Evolutionary conservation across 2,113 vertebrate genomes (phyloP).

Genomic region (Polyodon spathula): DNA sequence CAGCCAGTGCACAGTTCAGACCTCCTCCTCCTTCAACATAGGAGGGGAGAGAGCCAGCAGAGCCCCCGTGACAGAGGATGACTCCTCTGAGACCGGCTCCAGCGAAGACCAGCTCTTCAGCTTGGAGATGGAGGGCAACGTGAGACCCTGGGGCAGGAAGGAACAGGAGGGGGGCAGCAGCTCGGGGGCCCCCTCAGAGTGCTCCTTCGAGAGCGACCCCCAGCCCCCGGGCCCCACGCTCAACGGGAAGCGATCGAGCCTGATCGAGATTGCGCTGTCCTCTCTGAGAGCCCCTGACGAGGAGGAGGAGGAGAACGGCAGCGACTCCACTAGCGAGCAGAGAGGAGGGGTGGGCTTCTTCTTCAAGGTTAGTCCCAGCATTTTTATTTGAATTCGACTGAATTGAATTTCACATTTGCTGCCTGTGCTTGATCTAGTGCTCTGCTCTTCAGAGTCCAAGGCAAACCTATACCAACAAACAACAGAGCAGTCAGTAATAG

Average conservation of each 20-base stretch:
- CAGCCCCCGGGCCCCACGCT: slow-evolving; percentile 31
- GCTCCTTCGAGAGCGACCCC: slow-evolving; percentile 64
- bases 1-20: slow-evolving; percentile 71
- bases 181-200: slow-evolving; percentile 61
- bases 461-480: too few species aligned
- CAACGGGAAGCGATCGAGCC: slow-evolving; percentile 57
- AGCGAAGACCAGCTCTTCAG: slow-evolving; percentile 48
- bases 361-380: slow-evolving; percentile 49
- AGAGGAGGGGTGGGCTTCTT: slow-evolving; percentile 71
- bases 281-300: slow-evolving; percentile 52
- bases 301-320: slow-evolving; percentile 42
- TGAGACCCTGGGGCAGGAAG: slow-evolving; percentile 27
- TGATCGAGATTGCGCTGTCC: slow-evolving; percentile 74
- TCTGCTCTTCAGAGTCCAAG: too few species aligned
- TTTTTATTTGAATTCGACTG: too few species aligned
- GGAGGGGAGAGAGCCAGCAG: slow-evolving; percentile 31
- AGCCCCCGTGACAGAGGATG: slow-evolving; percentile 28
- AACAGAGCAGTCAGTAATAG: too few species aligned
- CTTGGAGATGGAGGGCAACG: slow-evolving; percentile 49
- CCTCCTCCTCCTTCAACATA: slow-evolving; percentile 71
- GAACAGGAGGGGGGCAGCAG: slow-evolving; percentile 41
- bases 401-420: too few species aligned
- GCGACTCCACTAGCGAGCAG: slow-evolving; percentile 62
- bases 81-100: slow-evolving; percentile 44
- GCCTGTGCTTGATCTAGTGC: too few species aligned